Conservation (phyloP, 2,113 vertebrate species). For the Cairina moschata region DNA sequence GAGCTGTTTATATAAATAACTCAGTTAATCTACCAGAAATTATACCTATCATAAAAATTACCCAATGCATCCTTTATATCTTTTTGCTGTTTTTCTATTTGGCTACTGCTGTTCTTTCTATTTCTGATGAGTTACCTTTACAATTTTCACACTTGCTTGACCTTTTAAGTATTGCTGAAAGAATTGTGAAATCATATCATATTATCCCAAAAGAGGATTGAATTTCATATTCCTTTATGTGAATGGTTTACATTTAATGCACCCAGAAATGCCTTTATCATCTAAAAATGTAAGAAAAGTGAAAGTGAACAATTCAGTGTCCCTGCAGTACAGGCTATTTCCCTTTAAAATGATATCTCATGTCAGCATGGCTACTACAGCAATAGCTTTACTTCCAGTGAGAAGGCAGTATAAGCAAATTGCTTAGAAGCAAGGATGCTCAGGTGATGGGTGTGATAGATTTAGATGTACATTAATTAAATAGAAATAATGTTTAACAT, state of each 20-base stretch:
- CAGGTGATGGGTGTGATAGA: background rate
- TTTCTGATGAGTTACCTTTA: conserved; percentile 26
- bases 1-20: background rate
- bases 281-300: conserved; percentile 40
- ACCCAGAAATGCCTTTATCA: background rate
- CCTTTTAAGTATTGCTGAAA: conserved; percentile 21
- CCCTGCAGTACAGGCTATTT: background rate
- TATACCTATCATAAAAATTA: background rate
- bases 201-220: background rate
- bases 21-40: background rate
- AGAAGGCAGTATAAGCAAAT: background rate
- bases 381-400: background rate
- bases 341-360: background rate
- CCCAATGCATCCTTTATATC: background rate
- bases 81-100: conserved; percentile 16
- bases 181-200: conserved; percentile 23
- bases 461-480: background rate
- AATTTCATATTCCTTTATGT: conserved; percentile 1
- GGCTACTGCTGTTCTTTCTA: background rate
- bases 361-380: background rate
- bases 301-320: background rate
- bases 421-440: background rate
- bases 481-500: background rate
- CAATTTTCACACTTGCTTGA: conserved; percentile 14
- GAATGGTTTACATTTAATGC: conserved; percentile 15